phyloP scores from a whole-genome alignment of 2,113 vertebrate species.

The Podarcis raffonei region DNA sequence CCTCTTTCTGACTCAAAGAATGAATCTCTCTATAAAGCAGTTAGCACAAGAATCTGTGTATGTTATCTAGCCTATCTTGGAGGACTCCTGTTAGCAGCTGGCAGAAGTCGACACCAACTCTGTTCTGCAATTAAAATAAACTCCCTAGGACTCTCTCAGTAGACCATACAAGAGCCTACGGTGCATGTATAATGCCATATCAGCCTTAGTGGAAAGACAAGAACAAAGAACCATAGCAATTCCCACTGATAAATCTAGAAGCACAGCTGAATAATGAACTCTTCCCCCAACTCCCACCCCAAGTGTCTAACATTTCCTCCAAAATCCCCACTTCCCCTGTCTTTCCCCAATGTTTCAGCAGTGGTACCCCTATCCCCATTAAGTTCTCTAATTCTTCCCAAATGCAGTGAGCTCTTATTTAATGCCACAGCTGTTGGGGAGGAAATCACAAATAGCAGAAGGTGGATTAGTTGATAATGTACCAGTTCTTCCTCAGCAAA shows the following conservation, averaged over 20 bases:
- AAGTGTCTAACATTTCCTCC: slow-evolving; percentile 62
- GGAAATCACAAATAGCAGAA: slow-evolving; percentile 77
- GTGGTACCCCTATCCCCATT: slow-evolving; percentile 60
- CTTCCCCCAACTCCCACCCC: slow-evolving; percentile 60
- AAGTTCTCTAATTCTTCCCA: slow-evolving; percentile 71
- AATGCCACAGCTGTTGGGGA: slow-evolving; percentile 72
- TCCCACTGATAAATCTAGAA: slow-evolving; percentile 55
- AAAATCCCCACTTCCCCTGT: slow-evolving; percentile 61
- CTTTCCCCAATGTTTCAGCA: slow-evolving; percentile 64
- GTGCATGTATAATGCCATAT: background rate
- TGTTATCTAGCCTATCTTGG: slow-evolving; percentile 34
- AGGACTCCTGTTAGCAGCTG: background rate
- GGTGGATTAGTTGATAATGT: slow-evolving; percentile 74
- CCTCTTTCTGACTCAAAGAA: slow-evolving; percentile 3
- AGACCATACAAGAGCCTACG: slow-evolving; percentile 12
- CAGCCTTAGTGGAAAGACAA: slow-evolving; percentile 40
- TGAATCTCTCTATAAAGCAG: slow-evolving; percentile 13
- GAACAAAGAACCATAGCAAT: slow-evolving; percentile 49
- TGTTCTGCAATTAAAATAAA: slow-evolving; percentile 36
- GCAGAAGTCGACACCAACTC: background rate
- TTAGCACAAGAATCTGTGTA: background rate
- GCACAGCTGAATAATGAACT: slow-evolving; percentile 63
- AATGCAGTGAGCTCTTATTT: slow-evolving; percentile 72
- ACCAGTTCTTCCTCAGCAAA: slow-evolving; percentile 74
- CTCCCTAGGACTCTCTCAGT: background rate